Conservation (phyloP, 2,888 invertebrate species). For the Hyposoter didymator region DNA sequence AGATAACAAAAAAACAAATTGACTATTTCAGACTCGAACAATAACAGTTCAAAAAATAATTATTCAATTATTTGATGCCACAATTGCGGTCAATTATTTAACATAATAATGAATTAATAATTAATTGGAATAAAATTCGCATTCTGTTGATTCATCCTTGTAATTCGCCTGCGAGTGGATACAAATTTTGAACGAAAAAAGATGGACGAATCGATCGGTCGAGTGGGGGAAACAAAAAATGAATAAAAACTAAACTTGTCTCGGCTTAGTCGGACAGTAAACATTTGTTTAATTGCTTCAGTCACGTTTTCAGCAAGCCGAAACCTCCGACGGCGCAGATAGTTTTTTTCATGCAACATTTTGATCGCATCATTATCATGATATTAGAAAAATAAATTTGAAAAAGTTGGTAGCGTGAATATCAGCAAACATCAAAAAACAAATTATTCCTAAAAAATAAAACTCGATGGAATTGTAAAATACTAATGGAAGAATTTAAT, state of each 20-base stretch:
- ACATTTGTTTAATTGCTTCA: slow-evolving; percentile 24
- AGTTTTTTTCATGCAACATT: neutral
- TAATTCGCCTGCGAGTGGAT: neutral
- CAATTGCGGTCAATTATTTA: neutral
- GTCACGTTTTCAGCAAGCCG: neutral
- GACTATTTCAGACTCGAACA: neutral
- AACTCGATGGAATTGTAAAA: slow-evolving; percentile 15
- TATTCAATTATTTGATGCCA: neutral
- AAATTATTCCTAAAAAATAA: neutral
- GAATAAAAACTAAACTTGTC: neutral
- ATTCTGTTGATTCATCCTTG: neutral
- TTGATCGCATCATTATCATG: neutral
- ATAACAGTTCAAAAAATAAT: neutral
- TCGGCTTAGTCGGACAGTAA: neutral
- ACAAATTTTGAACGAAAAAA: neutral
- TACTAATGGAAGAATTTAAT: slow-evolving; percentile 25
- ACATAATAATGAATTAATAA: neutral
- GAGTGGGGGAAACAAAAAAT: neutral
- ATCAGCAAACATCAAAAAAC: neutral
- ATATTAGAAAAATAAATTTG: slow-evolving; percentile 37
- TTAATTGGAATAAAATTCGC: neutral
- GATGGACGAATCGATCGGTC: neutral
- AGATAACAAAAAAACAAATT: slow-evolving; percentile 5
- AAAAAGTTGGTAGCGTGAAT: neutral
- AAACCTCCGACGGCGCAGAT: neutral